Evolutionary conservation across 2,113 vertebrate genomes (phyloP).

Genomic region (Columba livia): DNA sequence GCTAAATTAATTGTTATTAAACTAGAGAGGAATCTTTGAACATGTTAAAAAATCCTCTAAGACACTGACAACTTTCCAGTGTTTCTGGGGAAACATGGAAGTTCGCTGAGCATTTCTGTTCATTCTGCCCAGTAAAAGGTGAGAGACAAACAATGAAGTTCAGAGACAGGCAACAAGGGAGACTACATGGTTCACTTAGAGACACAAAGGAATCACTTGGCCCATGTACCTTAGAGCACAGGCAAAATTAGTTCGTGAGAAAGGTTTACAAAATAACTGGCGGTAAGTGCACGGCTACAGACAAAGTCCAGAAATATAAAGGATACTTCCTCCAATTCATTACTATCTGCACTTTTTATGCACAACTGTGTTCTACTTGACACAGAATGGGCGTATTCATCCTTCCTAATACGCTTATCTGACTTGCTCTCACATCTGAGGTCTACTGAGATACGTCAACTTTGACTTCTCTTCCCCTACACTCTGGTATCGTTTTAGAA

Average conservation of each 20-base stretch:
- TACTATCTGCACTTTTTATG: not conserved
- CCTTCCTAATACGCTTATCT: not conserved
- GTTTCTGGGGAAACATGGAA: not conserved
- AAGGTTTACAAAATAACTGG: not conserved
- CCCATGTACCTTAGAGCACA: not conserved
- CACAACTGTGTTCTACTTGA: not conserved
- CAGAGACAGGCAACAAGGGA: not conserved
- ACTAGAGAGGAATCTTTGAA: not conserved
- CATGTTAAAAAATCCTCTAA: not conserved
- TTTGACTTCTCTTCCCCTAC: not conserved
- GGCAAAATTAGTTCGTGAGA: not conserved
- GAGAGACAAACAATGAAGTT: not conserved
- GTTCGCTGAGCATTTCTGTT: not conserved
- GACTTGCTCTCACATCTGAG: not conserved
- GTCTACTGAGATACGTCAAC: not conserved
- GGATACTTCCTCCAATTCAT: slow-evolving; percentile 2
- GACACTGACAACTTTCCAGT: not conserved
- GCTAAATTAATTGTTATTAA: not conserved
- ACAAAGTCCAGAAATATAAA: not conserved
- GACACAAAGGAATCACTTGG: not conserved
- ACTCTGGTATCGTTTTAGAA: not conserved
- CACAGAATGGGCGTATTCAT: not conserved
- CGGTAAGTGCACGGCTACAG: not conserved
- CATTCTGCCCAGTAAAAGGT: not conserved
- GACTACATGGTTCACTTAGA: not conserved